Percentiles rank a stretch among this genome's conserved stretches.
These are phyloP conservation scores for Drosophila lowei DNA, from an alignment of 1,140 invertebrate species.

Conservation along the genomic window DNA sequence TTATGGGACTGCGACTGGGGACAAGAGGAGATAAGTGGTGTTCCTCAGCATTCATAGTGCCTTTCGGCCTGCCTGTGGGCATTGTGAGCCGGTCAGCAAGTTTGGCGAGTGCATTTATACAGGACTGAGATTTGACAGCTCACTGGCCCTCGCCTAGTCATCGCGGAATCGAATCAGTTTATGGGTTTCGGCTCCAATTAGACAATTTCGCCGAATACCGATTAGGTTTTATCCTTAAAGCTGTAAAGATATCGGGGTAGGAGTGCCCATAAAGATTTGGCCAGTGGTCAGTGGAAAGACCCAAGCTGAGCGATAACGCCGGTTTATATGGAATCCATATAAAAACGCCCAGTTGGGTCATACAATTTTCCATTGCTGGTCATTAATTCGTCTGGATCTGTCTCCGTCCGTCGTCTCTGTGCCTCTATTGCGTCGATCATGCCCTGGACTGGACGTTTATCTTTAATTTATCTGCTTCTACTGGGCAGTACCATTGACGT, in stretches of 20 bases:
- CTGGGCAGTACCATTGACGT: constrained; percentile 68
- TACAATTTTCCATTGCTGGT: constrained; percentile 60
- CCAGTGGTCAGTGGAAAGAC: constrained; percentile 34
- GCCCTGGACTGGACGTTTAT: constrained; percentile 7
- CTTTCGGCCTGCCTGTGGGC: constrained; percentile 6
- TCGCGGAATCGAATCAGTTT: constrained; percentile 16
- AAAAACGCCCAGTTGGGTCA: constrained; percentile 63
- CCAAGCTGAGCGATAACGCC: constrained; percentile 36
- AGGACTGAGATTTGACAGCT: constrained; percentile 45
- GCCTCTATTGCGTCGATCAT: constrained; percentile 8
- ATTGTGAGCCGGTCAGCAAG: constrained; percentile 21
- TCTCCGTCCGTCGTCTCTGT: constrained; percentile 12
- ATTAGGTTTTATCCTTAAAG: constrained; percentile 44
- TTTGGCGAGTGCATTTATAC: constrained; percentile 47
- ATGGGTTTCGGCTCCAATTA: constrained; percentile 26
- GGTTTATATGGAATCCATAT: constrained; percentile 50
- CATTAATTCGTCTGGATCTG: constrained; percentile 60
- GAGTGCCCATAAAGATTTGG: constrained; percentile 46
- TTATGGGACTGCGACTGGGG: no score
- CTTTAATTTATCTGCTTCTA: constrained; percentile 27
- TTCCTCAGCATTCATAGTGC: constrained; percentile 47
- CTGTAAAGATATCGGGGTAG: constrained; percentile 34
- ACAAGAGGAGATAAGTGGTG: constrained; percentile 34
- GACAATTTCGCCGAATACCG: constrained; percentile 20
- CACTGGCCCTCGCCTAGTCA: not conserved